A percentile compares a stretch with the other conserved stretches of the same genome.
These are phyloP conservation scores for Romanogobio albipinnatus DNA, from an alignment of 2,113 vertebrate genomes.

Conservation along the genomic window DNA sequence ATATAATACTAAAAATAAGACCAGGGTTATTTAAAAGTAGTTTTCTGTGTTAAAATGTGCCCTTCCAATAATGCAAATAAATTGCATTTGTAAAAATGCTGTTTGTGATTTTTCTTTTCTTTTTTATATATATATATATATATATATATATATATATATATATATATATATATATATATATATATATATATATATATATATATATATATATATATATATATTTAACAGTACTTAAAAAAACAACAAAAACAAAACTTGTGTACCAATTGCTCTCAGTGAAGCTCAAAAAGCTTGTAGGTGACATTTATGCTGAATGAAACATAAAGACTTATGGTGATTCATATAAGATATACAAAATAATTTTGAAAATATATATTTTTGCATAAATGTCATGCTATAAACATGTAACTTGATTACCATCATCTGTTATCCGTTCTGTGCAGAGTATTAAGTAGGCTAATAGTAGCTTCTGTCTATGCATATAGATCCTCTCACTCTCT, in stretches of 20 bases:
- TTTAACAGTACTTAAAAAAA: not conserved
- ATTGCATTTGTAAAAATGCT: not conserved
- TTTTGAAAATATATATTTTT: not conserved
- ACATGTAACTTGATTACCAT: not conserved
- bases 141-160: too few species aligned
- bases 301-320: not conserved
- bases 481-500: too few species aligned
- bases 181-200: too few species aligned
- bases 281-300: not conserved
- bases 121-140: too few species aligned
- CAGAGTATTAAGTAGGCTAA: too few species aligned
- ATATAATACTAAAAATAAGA: slow-evolving; percentile 54
- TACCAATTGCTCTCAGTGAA: not conserved
- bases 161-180: too few species aligned
- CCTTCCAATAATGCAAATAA: not conserved
- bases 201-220: too few species aligned
- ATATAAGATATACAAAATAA: not conserved
- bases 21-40: not conserved
- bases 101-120: too few species aligned
- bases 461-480: too few species aligned
- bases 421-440: too few species aligned
- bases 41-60: not conserved
- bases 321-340: not conserved
- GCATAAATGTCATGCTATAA: not conserved
- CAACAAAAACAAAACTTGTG: too few species aligned